Evolutionary conservation across 1,140 invertebrate species (phyloP).

Genomic region (Sycobia sp.): DNA sequence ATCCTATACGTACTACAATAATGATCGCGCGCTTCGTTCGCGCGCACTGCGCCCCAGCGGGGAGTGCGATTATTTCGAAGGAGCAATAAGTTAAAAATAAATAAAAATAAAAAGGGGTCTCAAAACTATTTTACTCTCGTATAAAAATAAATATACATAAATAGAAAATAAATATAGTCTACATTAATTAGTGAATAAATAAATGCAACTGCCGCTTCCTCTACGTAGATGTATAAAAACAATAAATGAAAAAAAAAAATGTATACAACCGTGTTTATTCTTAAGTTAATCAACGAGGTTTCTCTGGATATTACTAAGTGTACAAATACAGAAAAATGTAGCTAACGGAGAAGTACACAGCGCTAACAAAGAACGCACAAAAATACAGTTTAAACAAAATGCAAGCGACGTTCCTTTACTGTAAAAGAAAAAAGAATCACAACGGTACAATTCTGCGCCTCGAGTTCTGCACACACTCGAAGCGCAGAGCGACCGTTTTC

Average conservation of each 20-base stretch:
- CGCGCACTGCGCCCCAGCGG: no score
- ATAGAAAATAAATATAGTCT: constrained; percentile 27
- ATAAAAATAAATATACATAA: constrained; percentile 16
- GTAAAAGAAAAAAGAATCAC: constrained; percentile 14
- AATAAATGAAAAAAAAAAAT: constrained; percentile 18
- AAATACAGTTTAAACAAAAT: constrained; percentile 26
- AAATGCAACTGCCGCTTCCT: constrained; percentile 21
- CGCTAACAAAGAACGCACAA: constrained; percentile 11
- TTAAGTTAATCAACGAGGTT: constrained; percentile 15
- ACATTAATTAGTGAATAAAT: constrained; percentile 26
- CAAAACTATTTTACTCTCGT: background rate
- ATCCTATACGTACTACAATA: no score
- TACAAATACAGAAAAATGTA: constrained; percentile 17
- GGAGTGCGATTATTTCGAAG: constrained; percentile 18
- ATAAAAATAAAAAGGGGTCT: background rate
- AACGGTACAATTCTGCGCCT: constrained; percentile 23
- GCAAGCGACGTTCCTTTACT: background rate
- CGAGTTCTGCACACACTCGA: constrained; percentile 39
- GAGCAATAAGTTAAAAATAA: constrained; percentile 1
- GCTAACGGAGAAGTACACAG: constrained; percentile 13
- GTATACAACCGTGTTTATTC: constrained; percentile 1
- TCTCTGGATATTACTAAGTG: constrained; percentile 29
- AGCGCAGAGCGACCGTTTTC: constrained; percentile 13
- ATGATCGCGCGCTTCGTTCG: constrained; percentile 6
- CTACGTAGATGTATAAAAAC: constrained; percentile 4